Evolutionary conservation across 1,140 invertebrate species (phyloP), one percentile per base, ranked within the genome.

Genomic region (Calephelis virginiensis): DNA sequence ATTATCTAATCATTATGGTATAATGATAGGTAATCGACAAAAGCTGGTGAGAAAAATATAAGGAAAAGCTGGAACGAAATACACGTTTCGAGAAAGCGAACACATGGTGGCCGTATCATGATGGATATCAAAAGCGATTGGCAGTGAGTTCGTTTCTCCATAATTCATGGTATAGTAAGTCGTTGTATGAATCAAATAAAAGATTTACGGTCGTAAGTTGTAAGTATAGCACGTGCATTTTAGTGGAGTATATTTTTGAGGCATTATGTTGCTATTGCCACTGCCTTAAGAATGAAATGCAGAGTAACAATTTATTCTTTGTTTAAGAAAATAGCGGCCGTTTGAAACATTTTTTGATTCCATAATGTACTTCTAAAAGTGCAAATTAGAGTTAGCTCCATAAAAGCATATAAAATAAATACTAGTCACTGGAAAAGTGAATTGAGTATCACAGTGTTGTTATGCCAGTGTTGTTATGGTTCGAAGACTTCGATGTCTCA

Each of bases 161-260:
- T 59, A 38, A 59, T 59, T 59, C 53, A 59, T 59, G 53, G 28
- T 59, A 59, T 59, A 59, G 50, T 59, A 37, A 37, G 53, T 12
- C 28, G 28, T 59, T 59, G 12, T 28, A 59, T 59, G 53, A 59
- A 59, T 59, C 53, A 59, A 59, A 59, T 59, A 59, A 59, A 59
- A 59, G 53, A 59, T 59, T 59, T 59, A 59, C 53, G 17, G 53
- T 11, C 53, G 28, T 59, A 59, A 38, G 17, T 37, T 28, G 28
- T 17, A 37, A 5, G 28, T 38, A 11, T 59, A 59, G 53, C 28
- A 6, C 3, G 1, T 38, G 53, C 5, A 6, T 59, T 6, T 12
- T 37, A 28, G 10, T 38, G 53, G 28, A 53, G 12, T 12, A 28
- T 14, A 3, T 12, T 59, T n/a, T 59, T 37, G 11, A 28, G 28